Evolutionary conservation across 2,888 invertebrate species (phyloP), one percentile per base, ranked within the genome.

Genomic region (Diplolepis rosae): DNA sequence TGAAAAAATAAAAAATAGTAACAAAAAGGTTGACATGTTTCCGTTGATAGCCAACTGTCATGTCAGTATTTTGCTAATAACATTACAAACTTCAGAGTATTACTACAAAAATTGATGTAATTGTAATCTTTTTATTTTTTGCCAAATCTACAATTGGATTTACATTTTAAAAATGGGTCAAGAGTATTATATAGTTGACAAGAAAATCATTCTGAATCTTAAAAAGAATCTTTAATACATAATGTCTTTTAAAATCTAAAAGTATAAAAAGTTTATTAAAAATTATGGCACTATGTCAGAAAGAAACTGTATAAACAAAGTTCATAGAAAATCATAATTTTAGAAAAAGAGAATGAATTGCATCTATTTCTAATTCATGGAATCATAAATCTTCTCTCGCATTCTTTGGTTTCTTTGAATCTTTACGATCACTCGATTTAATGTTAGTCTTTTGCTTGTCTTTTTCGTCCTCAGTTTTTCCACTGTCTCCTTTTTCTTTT

Each of bases 401-500:
- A 65, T 77, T 78, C 74, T 73, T 80, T 68, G 65, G 22, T 76
- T 30, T 68, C 56, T 65, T 50, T n/a, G 50, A 22, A 27, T 32
- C 35, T 45, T 67, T 75, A 56, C 24, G 66, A 24, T 66, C 72
- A 9, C 56, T 71, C 9, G 42, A 28, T 15, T 32, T 69, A 39
- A 69, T 77, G 28, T 61, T 68, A 15, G 39, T 68, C n/a, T 69
- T 71, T 9, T 84, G 90, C 90, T 68, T 87, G 79, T 82, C 88
- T 89, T 88, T 85, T 73, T 86, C 89, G 0, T 68, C 68, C 18
- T 80, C 84, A 9, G 65, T 70, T 81, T 79, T 13, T 52, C 75
- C 80, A 22, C 66, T 79, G 48, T 89, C 87, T 39, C 87, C 83
- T 67, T 89, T 87, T 84, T 94, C 93, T 79, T 91, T 89, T 32